Evolutionary conservation across 2,888 invertebrate genomes (phyloP).

Genomic region (Lycophotia porphyrea): DNA sequence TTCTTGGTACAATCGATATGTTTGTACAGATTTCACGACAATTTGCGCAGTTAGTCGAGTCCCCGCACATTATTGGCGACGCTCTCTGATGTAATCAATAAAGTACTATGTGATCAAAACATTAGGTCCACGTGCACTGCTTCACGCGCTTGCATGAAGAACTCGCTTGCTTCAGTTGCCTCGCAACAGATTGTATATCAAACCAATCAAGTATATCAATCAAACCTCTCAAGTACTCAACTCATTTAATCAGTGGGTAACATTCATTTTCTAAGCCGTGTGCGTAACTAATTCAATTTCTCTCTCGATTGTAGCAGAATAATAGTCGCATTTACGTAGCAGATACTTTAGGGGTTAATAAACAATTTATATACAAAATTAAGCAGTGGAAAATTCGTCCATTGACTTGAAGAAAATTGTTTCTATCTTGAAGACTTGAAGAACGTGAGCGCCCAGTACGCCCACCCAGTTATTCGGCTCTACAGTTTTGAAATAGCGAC

Average conservation of each 20-base stretch:
- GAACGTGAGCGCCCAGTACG: slow-evolving; percentile 71
- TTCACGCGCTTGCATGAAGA: slow-evolving; percentile 35
- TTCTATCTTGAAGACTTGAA: slow-evolving; percentile 67
- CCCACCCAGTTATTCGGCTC: slow-evolving; percentile 68
- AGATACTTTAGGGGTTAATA: slow-evolving; percentile 60
- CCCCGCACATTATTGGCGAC: slow-evolving; percentile 70
- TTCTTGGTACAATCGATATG: slow-evolving; percentile 78
- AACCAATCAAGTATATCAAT: too few species aligned
- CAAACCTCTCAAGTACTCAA: slow-evolving; percentile 39
- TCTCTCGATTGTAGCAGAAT: slow-evolving; percentile 36
- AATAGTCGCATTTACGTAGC: slow-evolving; percentile 60
- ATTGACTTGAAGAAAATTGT: slow-evolving; percentile 66
- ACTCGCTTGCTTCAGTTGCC: slow-evolving; percentile 25
- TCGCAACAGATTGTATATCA: slow-evolving; percentile 44
- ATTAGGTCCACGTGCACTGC: slow-evolving; percentile 61
- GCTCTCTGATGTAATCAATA: slow-evolving; percentile 78
- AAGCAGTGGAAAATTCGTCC: slow-evolving; percentile 67
- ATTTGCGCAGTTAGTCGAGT: slow-evolving; percentile 83
- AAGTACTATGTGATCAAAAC: slow-evolving; percentile 34
- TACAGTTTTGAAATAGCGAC: slow-evolving; percentile 72
- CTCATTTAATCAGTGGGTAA: slow-evolving; percentile 30
- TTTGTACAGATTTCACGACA: slow-evolving; percentile 85
- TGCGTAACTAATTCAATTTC: slow-evolving; percentile 50
- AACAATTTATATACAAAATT: slow-evolving; percentile 64
- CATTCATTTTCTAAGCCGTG: slow-evolving; percentile 37